Percentiles rank a stretch among this genome's conserved stretches.
These are phyloP conservation scores for Gambusia affinis DNA, from an alignment of 2,113 vertebrate genomes.

Conservation along the genomic window DNA sequence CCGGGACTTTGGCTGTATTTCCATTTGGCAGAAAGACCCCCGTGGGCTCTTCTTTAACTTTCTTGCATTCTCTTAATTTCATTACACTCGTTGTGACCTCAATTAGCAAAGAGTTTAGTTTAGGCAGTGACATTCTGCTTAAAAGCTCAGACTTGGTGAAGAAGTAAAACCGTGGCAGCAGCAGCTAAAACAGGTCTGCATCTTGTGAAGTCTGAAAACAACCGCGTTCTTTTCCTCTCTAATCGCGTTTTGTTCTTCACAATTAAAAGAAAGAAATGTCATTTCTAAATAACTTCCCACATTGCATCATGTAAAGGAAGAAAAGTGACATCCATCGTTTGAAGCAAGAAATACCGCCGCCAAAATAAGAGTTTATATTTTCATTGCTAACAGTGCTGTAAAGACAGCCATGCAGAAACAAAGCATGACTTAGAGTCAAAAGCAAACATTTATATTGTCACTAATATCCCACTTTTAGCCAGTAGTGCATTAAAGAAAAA, in stretches of 20 bases:
- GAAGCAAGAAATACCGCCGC: background rate
- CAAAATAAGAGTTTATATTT: constrained; percentile 14
- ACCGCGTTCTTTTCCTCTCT: constrained; percentile 10
- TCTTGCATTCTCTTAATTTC: constrained; percentile 77
- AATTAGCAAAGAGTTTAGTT: constrained; percentile 75
- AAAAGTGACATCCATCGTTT: background rate
- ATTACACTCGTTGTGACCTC: constrained; percentile 79
- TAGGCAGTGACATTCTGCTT: constrained; percentile 63
- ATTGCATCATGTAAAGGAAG: background rate
- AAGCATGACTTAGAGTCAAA: constrained; percentile 33
- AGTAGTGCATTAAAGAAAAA: constrained; percentile 58
- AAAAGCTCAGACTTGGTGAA: constrained; percentile 41
- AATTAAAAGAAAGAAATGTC: background rate
- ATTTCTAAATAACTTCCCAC: background rate
- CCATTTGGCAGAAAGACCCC: constrained; percentile 64
- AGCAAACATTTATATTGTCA: constrained; percentile 52
- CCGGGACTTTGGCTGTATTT: constrained; percentile 55
- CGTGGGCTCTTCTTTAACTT: constrained; percentile 61
- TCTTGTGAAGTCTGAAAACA: constrained; percentile 27
- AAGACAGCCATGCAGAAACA: background rate
- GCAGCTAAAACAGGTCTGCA: constrained; percentile 25
- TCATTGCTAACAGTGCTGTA: background rate
- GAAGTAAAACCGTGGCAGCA: constrained; percentile 26
- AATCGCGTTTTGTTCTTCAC: constrained; percentile 24
- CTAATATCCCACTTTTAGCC: constrained; percentile 55